Percentiles rank a stretch among this genome's conserved stretches.
Conservation (phyloP, 2,888 invertebrate genomes). For the Cactoblastis cactorum region DNA sequence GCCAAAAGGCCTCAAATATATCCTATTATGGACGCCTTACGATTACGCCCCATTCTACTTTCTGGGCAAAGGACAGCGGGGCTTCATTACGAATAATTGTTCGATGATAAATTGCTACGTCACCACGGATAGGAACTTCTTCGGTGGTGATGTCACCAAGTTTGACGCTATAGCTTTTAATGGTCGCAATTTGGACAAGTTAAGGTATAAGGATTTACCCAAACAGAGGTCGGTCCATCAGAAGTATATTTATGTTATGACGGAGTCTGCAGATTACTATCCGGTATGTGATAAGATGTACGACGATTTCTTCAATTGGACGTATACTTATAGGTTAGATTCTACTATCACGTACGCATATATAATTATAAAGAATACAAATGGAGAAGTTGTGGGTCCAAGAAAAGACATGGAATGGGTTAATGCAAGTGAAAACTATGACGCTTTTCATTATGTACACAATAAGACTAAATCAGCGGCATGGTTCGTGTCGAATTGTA, state of each 20-base stretch:
- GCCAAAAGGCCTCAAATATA: constrained; percentile 49
- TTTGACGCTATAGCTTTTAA: constrained; percentile 63
- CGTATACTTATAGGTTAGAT: constrained; percentile 32
- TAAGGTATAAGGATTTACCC: neutral
- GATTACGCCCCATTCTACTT: constrained; percentile 50
- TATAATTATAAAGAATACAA: constrained; percentile 17
- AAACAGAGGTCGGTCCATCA: constrained; percentile 20
- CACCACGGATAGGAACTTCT: constrained; percentile 41
- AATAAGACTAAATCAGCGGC: too few species aligned
- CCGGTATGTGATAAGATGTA: constrained; percentile 27
- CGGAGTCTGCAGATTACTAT: constrained; percentile 33
- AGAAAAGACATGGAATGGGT: constrained; percentile 42
- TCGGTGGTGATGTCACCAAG: constrained; percentile 40
- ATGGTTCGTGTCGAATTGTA: too few species aligned
- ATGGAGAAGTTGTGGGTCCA: constrained; percentile 37
- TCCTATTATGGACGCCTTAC: constrained; percentile 53
- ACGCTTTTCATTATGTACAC: too few species aligned
- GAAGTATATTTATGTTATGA: constrained; percentile 31
- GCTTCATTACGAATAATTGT: constrained; percentile 57
- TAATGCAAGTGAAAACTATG: constrained; percentile 31
- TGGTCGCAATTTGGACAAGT: constrained; percentile 44
- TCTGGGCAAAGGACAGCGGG: constrained; percentile 47
- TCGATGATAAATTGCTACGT: constrained; percentile 55
- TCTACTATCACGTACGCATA: constrained; percentile 30
- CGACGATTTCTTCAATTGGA: constrained; percentile 37